phyloP scores from a whole-genome alignment of 1,140 invertebrate genomes.

The Drosophila bipectinata region DNA sequence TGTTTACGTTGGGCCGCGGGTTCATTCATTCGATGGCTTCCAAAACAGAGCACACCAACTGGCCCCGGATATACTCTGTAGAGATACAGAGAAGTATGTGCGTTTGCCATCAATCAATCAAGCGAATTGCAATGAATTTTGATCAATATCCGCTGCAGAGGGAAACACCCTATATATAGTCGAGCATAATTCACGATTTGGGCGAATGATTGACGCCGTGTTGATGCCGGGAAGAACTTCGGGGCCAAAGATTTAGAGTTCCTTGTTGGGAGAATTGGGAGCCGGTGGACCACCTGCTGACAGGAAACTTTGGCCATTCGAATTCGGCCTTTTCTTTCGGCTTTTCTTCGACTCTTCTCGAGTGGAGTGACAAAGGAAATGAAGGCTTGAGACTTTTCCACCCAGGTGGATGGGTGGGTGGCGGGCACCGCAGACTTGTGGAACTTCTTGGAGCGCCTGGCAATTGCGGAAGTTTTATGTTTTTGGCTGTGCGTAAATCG shows the following conservation, averaged over 20 bases:
- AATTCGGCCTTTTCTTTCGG: slow-evolving; percentile 1
- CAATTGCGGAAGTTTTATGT: slow-evolving; percentile 80
- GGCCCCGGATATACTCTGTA: slow-evolving; percentile 46
- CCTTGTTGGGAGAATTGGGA: slow-evolving; percentile 35
- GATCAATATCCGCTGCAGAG: slow-evolving; percentile 71
- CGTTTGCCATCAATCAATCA: slow-evolving; percentile 72
- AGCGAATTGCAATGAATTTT: slow-evolving; percentile 74
- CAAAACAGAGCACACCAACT: slow-evolving; percentile 39
- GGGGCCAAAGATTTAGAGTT: slow-evolving; percentile 65
- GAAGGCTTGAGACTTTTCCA: slow-evolving; percentile 38
- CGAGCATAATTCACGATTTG: slow-evolving; percentile 58
- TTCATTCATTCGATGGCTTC: slow-evolving; percentile 56
- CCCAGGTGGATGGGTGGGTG: neutral
- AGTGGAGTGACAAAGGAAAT: slow-evolving; percentile 60
- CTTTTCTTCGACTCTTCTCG: neutral
- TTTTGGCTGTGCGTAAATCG: slow-evolving; percentile 79
- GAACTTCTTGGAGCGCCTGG: slow-evolving; percentile 45
- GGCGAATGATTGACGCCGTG: slow-evolving; percentile 68
- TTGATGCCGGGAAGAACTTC: slow-evolving; percentile 26
- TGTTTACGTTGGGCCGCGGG: slow-evolving; percentile 55
- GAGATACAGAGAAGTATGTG: slow-evolving; percentile 2
- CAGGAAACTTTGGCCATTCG: slow-evolving; percentile 58
- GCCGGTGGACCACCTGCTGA: slow-evolving; percentile 70
- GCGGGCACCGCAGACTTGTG: slow-evolving; percentile 21
- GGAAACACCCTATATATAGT: slow-evolving; percentile 12